phyloP scores from a whole-genome alignment of 1,140 invertebrate species.

The Drosophila nikananu region DNA sequence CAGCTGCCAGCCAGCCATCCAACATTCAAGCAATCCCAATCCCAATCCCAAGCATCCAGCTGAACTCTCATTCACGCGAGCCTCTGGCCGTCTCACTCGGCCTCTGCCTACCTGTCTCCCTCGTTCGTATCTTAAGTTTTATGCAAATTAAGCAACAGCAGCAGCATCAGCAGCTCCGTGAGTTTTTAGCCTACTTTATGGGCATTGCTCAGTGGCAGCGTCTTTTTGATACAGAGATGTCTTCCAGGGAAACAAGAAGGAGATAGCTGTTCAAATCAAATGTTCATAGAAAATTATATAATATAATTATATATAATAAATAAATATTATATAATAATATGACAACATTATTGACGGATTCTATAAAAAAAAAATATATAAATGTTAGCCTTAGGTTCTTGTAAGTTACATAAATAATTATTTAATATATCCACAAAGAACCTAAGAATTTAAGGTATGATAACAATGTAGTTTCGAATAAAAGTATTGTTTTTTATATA shows the following conservation, averaged over 20 bases:
- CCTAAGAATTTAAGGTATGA: background rate
- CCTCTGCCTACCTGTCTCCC: conserved; percentile 16
- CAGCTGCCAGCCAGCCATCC: conserved; percentile 63
- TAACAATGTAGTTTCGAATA: background rate
- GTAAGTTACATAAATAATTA: background rate
- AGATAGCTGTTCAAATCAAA: background rate
- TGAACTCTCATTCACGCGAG: conserved; percentile 71
- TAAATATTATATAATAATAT: background rate
- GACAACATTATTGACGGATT: background rate
- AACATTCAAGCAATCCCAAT: conserved; percentile 19
- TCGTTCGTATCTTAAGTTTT: conserved; percentile 69
- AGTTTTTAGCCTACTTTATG: conserved; percentile 79
- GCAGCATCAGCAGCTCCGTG: conserved; percentile 35
- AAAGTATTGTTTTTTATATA: background rate
- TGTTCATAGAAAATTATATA: background rate
- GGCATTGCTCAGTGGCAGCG: conserved; percentile 64
- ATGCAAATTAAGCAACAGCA: conserved; percentile 72
- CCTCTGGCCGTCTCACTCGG: conserved; percentile 28
- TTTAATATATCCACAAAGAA: background rate
- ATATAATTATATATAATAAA: background rate
- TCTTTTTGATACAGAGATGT: conserved; percentile 36
- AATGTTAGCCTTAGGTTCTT: background rate
- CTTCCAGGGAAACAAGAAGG: too few species aligned
- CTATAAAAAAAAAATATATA: too few species aligned
- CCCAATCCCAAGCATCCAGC: conserved; percentile 22